phyloP scores from a whole-genome alignment of 1,140 invertebrate genomes.

The Drosophila albomicans region DNA sequence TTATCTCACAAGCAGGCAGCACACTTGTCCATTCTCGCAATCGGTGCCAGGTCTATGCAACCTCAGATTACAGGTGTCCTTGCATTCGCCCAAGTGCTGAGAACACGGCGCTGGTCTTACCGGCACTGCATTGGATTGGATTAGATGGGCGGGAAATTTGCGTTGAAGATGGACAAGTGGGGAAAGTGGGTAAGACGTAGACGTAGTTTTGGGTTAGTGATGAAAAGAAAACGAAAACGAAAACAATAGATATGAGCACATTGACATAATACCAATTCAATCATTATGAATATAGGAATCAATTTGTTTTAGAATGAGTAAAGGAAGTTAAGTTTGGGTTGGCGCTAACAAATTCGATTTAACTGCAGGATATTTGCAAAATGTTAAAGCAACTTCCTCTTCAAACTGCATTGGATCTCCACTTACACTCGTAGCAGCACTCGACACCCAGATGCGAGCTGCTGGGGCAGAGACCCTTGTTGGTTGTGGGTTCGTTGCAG shows the following conservation, averaged over 20 bases:
- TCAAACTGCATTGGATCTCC: constrained; percentile 7
- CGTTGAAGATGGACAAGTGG: constrained; percentile 18
- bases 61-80: constrained; percentile 58
- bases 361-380: constrained; percentile 34
- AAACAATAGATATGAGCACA: constrained; percentile 46
- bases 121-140: constrained; percentile 60
- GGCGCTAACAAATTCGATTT: constrained; percentile 14
- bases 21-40: constrained; percentile 73
- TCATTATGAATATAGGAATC: constrained; percentile 32
- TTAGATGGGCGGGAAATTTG: constrained; percentile 24
- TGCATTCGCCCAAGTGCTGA: constrained; percentile 72
- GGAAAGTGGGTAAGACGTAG: constrained; percentile 17
- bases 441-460: constrained; percentile 76
- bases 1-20: constrained; percentile 70
- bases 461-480: constrained; percentile 78
- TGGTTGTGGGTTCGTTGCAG: constrained; percentile 67
- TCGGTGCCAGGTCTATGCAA: constrained; percentile 71
- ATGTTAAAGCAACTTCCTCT: background rate
- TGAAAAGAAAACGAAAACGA: constrained; percentile 37
- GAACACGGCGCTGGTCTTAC: constrained; percentile 76
- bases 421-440: constrained; percentile 85
- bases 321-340: constrained; percentile 15
- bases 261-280: constrained; percentile 53
- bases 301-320: background rate
- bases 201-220: constrained; percentile 36